Conservation (phyloP, 2,797 vertebrate genomes). For the Gambelia wislizenii region DNA sequence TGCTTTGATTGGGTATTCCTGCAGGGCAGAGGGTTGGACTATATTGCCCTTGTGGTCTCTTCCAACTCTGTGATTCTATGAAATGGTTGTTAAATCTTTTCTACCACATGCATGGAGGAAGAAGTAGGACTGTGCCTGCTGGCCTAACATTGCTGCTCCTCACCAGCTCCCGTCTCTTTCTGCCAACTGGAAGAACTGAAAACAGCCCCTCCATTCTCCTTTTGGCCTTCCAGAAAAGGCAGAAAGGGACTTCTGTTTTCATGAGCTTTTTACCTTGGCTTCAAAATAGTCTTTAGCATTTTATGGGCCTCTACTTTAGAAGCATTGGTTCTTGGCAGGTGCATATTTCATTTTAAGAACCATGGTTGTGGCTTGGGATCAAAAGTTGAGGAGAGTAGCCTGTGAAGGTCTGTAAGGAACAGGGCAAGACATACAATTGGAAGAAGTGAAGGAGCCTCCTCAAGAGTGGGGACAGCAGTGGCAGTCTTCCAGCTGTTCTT, state of each 20-base stretch:
- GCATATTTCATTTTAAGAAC: neutral
- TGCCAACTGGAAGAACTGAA: neutral
- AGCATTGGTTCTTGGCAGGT: neutral
- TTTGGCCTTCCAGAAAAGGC: neutral
- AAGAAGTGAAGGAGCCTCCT: neutral
- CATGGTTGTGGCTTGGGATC: neutral
- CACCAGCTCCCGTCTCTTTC: neutral
- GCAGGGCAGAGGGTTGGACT: no score
- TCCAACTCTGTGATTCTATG: no score
- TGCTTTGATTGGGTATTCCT: no score
- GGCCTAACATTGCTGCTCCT: neutral
- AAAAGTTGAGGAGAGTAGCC: neutral
- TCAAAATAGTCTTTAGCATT: neutral
- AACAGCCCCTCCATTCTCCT: no score
- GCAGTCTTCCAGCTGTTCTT: neutral
- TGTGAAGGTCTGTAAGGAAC: no score
- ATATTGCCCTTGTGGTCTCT: no score
- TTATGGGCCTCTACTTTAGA: neutral
- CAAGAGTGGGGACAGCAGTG: neutral
- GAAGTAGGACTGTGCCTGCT: neutral
- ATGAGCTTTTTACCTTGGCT: neutral
- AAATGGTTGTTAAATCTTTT: neutral
- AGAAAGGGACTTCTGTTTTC: neutral
- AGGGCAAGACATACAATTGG: neutral
- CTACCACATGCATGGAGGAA: neutral